phyloP scores from a whole-genome alignment of 1,140 invertebrate species.

The Halictus rubicundus region DNA sequence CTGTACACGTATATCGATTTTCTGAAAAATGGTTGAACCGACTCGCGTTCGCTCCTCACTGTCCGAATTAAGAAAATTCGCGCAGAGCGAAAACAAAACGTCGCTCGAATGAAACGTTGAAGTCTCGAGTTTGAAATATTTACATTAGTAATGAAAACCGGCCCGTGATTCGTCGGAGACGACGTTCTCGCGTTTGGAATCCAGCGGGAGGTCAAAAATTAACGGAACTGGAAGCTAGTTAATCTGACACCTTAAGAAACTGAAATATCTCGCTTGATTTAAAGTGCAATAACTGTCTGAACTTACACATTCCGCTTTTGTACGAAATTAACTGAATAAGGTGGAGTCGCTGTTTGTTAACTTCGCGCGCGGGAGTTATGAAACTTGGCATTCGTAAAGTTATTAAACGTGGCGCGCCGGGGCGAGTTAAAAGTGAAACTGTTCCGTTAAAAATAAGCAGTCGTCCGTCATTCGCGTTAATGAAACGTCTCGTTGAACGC shows the following conservation, averaged over 20 bases:
- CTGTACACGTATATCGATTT: too few species aligned
- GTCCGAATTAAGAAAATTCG: too few species aligned
- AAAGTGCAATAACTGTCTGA: conserved; percentile 5
- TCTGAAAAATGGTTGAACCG: too few species aligned
- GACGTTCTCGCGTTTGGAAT: background rate
- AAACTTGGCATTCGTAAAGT: background rate
- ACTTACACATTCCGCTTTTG: background rate
- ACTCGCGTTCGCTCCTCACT: too few species aligned
- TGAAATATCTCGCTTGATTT: conserved; percentile 5
- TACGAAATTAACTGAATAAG: conserved; percentile 1
- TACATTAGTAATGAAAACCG: too few species aligned
- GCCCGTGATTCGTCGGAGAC: background rate
- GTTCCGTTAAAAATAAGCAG: background rate
- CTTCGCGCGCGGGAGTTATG: background rate
- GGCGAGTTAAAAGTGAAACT: background rate
- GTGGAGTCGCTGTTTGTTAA: background rate
- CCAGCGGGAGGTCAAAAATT: background rate
- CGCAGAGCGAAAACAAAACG: too few species aligned
- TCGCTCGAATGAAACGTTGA: too few species aligned
- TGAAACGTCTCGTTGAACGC: too few species aligned
- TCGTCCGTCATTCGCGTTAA: too few species aligned
- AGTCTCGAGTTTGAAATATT: too few species aligned
- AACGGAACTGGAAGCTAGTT: background rate
- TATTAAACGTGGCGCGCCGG: background rate
- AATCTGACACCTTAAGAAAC: background rate